Conservation (phyloP, 2,797 vertebrate species). For the Sorex maritimensis region DNA sequence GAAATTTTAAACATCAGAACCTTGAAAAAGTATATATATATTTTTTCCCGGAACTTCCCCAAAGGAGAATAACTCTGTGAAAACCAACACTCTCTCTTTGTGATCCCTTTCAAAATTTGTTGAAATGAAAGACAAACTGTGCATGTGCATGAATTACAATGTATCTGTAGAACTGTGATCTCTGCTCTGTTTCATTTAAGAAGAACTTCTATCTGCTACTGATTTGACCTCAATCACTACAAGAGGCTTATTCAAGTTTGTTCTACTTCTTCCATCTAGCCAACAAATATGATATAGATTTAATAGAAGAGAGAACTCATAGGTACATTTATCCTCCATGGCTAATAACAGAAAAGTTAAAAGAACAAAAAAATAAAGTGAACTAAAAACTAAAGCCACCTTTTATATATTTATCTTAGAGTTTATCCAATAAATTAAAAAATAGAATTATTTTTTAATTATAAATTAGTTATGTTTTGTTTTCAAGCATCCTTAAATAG, state of each 20-base stretch:
- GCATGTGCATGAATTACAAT: slow-evolving; percentile 85
- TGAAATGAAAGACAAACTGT: slow-evolving; percentile 85
- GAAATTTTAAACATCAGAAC: slow-evolving; percentile 80
- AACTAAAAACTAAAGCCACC: slow-evolving; percentile 67
- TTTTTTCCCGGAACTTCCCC: slow-evolving; percentile 70
- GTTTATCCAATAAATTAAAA: slow-evolving; percentile 65
- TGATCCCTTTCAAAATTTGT: slow-evolving; percentile 77
- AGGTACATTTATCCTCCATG: slow-evolving; percentile 63
- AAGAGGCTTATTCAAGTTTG: slow-evolving; percentile 73
- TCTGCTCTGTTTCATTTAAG: slow-evolving; percentile 80
- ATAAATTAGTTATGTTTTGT: slow-evolving; percentile 50
- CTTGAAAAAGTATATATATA: slow-evolving; percentile 61
- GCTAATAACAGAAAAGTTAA: slow-evolving; percentile 65
- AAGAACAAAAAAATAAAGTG: not conserved
- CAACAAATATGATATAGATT: slow-evolving; percentile 59
- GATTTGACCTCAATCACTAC: slow-evolving; percentile 76
- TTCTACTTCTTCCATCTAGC: slow-evolving; percentile 54
- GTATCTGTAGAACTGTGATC: slow-evolving; percentile 73
- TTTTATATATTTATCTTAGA: slow-evolving; percentile 73
- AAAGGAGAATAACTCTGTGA: slow-evolving; percentile 77
- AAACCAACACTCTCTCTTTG: slow-evolving; percentile 75
- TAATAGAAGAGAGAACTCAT: slow-evolving; percentile 73
- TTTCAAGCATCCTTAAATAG: slow-evolving; percentile 16
- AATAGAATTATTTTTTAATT: too few relatives aligned
- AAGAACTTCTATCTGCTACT: slow-evolving; percentile 60